Conservation (phyloP, 2,888 invertebrate species). For the Lepidochrysops patricia region DNA sequence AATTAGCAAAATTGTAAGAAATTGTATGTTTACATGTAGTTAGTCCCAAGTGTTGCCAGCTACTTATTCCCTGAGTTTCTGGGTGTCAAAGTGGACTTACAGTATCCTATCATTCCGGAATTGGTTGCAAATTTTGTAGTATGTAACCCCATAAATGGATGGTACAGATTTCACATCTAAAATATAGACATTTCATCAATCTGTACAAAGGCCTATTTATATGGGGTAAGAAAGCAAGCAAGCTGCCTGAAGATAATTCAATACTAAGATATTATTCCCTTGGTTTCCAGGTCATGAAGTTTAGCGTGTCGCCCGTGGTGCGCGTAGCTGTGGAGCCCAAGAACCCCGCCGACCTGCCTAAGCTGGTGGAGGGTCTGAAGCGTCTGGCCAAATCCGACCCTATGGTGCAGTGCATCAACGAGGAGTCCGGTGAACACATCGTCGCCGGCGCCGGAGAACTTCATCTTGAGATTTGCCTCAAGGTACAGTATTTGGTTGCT, state of each 20-base stretch:
- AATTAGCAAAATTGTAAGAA: neutral
- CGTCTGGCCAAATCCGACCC: constrained; percentile 99
- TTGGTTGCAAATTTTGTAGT: constrained; percentile 45
- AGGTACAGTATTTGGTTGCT: no score
- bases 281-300: constrained; percentile 94
- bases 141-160: constrained; percentile 55
- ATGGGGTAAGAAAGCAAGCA: no score
- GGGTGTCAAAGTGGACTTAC: constrained; percentile 68
- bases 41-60: constrained; percentile 48
- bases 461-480: constrained; percentile 99
- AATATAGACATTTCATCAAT: no score
- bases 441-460: constrained; percentile 99
- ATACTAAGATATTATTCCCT: neutral
- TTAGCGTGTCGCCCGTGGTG: constrained; percentile 99
- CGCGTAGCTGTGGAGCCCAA: constrained; percentile 99
- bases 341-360: constrained; percentile 98
- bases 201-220: no score
- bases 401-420: constrained; percentile 99
- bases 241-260: no score
- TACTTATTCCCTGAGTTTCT: constrained; percentile 50
- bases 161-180: no score
- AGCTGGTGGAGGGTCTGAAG: constrained; percentile 98
- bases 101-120: constrained; percentile 3
- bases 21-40: neutral
- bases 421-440: constrained; percentile 99